phyloP scores from a whole-genome alignment of 2,797 vertebrate species.

The Buceros bicornis region DNA sequence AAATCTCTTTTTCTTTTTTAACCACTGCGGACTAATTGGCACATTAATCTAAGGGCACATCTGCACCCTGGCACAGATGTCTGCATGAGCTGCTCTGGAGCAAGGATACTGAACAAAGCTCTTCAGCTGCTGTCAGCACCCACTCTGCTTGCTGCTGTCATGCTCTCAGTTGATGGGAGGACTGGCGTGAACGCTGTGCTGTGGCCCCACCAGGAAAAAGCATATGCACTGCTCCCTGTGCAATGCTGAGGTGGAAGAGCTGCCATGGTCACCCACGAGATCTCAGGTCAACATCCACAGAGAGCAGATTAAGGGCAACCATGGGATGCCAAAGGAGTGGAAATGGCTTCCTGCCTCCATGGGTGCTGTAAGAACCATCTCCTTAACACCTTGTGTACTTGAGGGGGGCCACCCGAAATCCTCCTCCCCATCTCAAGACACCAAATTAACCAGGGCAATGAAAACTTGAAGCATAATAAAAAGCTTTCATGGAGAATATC shows the following conservation, averaged over 20 bases:
- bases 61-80: not conserved
- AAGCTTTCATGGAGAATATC: not conserved
- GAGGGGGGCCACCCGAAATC: not conserved
- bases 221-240: accelerated
- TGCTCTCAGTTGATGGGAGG: accelerated
- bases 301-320: not conserved
- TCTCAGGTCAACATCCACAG: not conserved
- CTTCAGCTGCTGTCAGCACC: not conserved
- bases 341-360: not conserved
- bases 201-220: not conserved
- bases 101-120: not conserved
- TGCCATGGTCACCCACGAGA: not conserved
- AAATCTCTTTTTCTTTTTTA: not conserved
- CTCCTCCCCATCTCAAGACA: not conserved
- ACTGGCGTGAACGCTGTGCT: accelerated
- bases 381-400: not conserved
- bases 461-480: not conserved
- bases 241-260: not conserved
- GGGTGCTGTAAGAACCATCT: not conserved
- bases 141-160: accelerated
- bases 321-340: not conserved
- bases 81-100: accelerated
- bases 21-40: not conserved
- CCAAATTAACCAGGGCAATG: not conserved
- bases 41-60: not conserved